These are phyloP conservation scores for Dasypogon diadema DNA, from an alignment of 2,888 invertebrate species.

Conservation along the genomic window DNA sequence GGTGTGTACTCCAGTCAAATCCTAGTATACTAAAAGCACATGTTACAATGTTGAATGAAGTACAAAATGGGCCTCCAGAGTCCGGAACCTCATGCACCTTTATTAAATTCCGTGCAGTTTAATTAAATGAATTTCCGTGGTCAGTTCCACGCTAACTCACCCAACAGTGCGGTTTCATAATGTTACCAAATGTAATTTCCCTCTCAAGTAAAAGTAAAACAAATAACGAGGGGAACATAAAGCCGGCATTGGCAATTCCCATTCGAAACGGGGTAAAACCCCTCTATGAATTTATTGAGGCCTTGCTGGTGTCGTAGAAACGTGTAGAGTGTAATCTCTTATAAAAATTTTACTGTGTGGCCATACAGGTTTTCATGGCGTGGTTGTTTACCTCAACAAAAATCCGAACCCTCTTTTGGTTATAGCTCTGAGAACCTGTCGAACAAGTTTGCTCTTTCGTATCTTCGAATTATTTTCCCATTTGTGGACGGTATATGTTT, in stretches of 20 bases:
- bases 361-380: conserved; percentile 6
- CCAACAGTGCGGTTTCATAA: not conserved
- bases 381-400: conserved; percentile 21
- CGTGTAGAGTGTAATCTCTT: not conserved
- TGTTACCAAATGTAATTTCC: conserved; percentile 18
- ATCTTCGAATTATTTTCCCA: conserved; percentile 2
- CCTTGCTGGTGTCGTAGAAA: not conserved
- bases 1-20: too few relatives aligned
- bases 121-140: conserved; percentile 36
- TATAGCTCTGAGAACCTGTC: conserved; percentile 27
- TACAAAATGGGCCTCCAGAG: too few relatives aligned
- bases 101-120: conserved; percentile 23
- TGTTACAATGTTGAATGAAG: too few relatives aligned
- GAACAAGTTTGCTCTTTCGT: conserved; percentile 37
- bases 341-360: conserved; percentile 3
- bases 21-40: too few relatives aligned
- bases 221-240: conserved; percentile 2
- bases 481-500: not conserved
- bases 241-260: not conserved
- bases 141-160: conserved; percentile 6
- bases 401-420: conserved; percentile 5
- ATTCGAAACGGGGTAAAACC: conserved; percentile 1
- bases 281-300: not conserved
- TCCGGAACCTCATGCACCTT: not conserved
- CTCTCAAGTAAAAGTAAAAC: not conserved